Evolutionary conservation across 2,797 vertebrate species (phyloP), one percentile per base, ranked within the genome.

Genomic region (Enteromius radiatus): DNA sequence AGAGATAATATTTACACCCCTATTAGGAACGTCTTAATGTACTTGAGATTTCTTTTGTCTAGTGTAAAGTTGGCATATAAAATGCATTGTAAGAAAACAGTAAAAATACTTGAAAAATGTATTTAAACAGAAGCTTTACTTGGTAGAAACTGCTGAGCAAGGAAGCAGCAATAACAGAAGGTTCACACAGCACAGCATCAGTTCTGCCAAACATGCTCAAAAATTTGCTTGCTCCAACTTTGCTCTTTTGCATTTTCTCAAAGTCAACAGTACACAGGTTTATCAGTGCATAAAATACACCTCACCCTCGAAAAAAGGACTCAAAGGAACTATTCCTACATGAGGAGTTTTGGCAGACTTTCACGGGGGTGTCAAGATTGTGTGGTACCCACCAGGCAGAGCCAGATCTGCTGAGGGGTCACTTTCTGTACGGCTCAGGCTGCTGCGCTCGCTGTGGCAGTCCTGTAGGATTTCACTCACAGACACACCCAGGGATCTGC

Each of bases 381-480:
- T 8, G 45, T 15, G 9, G 1, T 38, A 76, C 82, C 86, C 92
- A 99, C 97, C 97, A 93, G 97, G 97, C 91, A 99, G 93, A 88
- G 94, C 97, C 71, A 97, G 89, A 1, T 97, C 96, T 0, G 96
- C 94, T 0, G 95, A 93, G 0, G 94, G 93, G 86, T 96, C 95
- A 0, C 93, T 95, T 84, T 96, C 95, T 0, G 92, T 90, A 77
- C 92, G 95, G 33, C 94, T 93, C 86, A 94, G 92, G 90, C 95
- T 93, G 81, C 95, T 94, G 91, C 92, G 93, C 78, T 97, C 96
- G 0, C 95, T 93, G 92, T 93, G 94, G 86, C 96, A 93, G 17
- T 98, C 98, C 88, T 97, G 97, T 61, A 98, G 91, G 83, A 98
- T 95, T 0, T 97, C 96, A 67, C 93, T 96, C 0, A 95, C 92